A percentile compares a stretch with the other conserved stretches of the same genome.
Evolutionary conservation across 2,888 invertebrate genomes (phyloP).

Genomic region (Pristionchus fissidentatus): DNA sequence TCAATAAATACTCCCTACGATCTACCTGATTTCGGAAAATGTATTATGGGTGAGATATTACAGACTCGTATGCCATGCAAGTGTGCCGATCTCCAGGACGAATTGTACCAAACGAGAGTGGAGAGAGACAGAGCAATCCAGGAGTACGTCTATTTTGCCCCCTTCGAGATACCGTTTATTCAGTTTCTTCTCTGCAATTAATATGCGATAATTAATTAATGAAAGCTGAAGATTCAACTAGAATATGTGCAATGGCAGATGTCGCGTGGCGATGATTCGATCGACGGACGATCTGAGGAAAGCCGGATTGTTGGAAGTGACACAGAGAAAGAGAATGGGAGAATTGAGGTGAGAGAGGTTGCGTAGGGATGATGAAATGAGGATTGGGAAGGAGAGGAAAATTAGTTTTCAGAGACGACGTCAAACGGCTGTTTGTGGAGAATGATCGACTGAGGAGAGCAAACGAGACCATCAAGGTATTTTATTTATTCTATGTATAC

Average conservation of each 20-base stretch:
- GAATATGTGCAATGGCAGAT: background rate
- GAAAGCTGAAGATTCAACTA: background rate
- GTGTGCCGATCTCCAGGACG: background rate
- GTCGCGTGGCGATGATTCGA: background rate
- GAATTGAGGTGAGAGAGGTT: background rate
- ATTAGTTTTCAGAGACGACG: constrained; percentile 27
- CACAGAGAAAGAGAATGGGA: constrained; percentile 17
- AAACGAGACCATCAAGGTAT: constrained; percentile 23
- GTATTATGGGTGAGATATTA: background rate
- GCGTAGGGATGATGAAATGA: background rate
- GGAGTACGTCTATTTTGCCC: background rate
- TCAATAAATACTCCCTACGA: background rate
- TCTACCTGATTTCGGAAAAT: no score
- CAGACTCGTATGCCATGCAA: constrained; percentile 20
- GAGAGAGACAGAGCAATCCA: constrained; percentile 25
- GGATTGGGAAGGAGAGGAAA: no score
- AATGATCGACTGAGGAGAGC: constrained; percentile 34
- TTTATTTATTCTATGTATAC: background rate
- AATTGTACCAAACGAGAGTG: background rate
- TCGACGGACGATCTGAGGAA: constrained; percentile 17
- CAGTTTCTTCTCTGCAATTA: background rate
- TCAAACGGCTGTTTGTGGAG: constrained; percentile 1
- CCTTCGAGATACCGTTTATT: no score
- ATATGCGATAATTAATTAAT: background rate
- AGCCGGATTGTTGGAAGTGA: background rate